Evolutionary conservation across 2,888 invertebrate species (phyloP).

Genomic region (Melangyna quadrimaculata): DNA sequence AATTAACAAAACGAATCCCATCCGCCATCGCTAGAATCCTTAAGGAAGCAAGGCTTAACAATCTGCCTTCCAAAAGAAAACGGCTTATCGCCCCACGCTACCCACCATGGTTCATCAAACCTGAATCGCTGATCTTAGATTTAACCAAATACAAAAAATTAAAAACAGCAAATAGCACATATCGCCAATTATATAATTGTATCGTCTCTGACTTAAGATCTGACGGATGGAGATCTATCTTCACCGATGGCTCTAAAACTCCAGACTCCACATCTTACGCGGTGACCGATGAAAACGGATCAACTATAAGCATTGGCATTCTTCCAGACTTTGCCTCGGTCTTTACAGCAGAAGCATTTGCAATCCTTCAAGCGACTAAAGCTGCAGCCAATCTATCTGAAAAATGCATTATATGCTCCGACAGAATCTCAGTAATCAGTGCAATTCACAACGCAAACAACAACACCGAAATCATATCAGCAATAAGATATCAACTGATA

Average conservation of each 20-base stretch:
- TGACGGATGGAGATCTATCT: background rate
- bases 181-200: too few relatives aligned
- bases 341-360: constrained; percentile 13
- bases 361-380: background rate
- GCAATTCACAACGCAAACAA: too few relatives aligned
- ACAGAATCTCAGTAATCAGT: too few relatives aligned
- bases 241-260: background rate
- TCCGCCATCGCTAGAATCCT: background rate
- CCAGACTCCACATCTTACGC: background rate
- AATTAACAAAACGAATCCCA: background rate
- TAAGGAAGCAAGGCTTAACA: background rate
- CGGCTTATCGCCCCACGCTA: background rate
- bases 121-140: too few relatives aligned
- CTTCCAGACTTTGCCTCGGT: too few relatives aligned
- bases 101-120: too few relatives aligned
- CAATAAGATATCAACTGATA: background rate
- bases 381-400: background rate
- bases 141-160: too few relatives aligned
- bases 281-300: background rate
- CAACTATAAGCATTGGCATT: background rate
- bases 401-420: background rate
- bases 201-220: too few relatives aligned
- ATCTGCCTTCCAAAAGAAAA: background rate
- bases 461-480: too few relatives aligned
- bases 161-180: too few relatives aligned